Conservation (phyloP, 2,888 invertebrate species). For the Lamellibrachia columna region DNA sequence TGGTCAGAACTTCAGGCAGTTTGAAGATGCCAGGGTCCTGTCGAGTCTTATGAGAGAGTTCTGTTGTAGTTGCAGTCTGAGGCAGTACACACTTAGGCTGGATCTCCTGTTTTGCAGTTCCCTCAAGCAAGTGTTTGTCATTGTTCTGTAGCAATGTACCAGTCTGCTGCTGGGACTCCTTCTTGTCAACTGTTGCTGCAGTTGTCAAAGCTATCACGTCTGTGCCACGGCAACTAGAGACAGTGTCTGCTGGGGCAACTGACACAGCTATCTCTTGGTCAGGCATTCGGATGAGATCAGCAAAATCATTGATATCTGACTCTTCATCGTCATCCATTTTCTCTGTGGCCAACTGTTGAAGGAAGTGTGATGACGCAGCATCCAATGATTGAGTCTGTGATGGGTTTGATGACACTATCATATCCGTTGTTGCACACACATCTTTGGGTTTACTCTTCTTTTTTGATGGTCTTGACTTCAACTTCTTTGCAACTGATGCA, state of each 20-base stretch:
- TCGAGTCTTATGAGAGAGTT: not conserved
- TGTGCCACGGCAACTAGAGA: not conserved
- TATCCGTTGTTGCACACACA: constrained; percentile 11
- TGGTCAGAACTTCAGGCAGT: not conserved
- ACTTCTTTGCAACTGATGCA: not conserved
- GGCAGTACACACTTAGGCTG: not conserved
- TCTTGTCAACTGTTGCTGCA: constrained; percentile 1
- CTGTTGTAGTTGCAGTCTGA: not conserved
- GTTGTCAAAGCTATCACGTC: not conserved
- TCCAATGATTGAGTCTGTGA: not conserved
- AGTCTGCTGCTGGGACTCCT: not conserved
- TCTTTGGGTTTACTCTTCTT: constrained; percentile 29
- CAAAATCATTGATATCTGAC: constrained; percentile 35
- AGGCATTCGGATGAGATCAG: constrained; percentile 33
- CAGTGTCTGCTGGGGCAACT: not conserved
- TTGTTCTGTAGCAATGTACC: not conserved
- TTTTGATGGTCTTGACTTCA: not conserved
- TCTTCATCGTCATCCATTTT: constrained; percentile 34
- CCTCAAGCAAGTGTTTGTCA: not conserved
- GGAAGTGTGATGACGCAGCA: not conserved
- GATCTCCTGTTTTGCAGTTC: not conserved
- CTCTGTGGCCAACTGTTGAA: constrained; percentile 16
- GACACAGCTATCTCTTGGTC: not conserved
- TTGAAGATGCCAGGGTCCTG: not conserved
- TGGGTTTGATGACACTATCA: not conserved